Evolutionary conservation across 2,888 invertebrate species (phyloP).

Genomic region (Drosophila koepferae): DNA sequence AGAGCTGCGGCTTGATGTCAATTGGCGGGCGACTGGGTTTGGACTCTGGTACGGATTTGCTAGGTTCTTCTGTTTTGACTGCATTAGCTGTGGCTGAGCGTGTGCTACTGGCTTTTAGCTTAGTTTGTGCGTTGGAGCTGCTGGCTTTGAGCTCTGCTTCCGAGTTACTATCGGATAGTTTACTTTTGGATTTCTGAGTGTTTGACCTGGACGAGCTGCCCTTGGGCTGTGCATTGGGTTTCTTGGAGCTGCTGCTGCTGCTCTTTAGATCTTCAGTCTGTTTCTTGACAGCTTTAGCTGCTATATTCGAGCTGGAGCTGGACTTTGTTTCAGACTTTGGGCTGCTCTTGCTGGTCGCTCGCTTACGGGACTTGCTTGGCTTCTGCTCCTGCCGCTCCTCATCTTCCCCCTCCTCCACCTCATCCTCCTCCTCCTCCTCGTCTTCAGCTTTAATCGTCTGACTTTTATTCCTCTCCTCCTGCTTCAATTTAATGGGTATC

Average conservation of each 20-base stretch:
- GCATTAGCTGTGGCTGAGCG: neutral
- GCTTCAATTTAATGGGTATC: constrained; percentile 86
- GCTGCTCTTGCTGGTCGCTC: neutral
- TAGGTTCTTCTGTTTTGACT: neutral
- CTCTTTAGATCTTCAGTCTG: neutral
- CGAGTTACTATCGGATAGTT: neutral
- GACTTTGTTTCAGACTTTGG: neutral
- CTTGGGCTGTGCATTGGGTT: constrained; percentile 2
- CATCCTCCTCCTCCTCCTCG: constrained; percentile 10
- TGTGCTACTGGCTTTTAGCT: neutral
- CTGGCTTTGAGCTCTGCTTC: constrained; percentile 1
- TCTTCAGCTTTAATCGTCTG: constrained; percentile 23
- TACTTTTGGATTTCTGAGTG: neutral
- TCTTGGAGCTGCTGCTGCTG: constrained; percentile 8
- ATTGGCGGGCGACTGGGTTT: neutral
- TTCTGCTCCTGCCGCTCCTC: constrained; percentile 26
- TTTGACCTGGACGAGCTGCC: neutral
- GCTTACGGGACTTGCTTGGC: constrained; percentile 16
- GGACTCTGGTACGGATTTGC: neutral
- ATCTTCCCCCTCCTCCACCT: neutral
- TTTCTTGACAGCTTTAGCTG: constrained; percentile 15
- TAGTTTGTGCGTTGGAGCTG: constrained; percentile 4
- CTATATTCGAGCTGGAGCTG: constrained; percentile 1
- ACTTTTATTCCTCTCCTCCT: constrained; percentile 51
- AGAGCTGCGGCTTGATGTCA: constrained; percentile 34